These are phyloP conservation scores for Anneissia japonica DNA, from an alignment of 35 echinoderm and acorn worm species.

Conservation along the genomic window DNA sequence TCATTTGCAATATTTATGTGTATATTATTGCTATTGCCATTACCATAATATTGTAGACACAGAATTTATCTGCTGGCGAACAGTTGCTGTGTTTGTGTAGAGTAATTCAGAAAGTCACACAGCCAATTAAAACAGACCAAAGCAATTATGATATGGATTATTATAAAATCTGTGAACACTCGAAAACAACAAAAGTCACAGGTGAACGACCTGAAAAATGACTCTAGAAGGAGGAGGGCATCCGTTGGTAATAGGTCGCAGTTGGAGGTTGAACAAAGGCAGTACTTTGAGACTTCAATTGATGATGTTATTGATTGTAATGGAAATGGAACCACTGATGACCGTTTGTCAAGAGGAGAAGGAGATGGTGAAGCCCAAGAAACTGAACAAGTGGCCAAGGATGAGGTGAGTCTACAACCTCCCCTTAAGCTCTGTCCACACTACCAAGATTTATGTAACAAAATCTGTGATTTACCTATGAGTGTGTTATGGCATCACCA, in stretches of 20 bases:
- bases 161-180: not conserved
- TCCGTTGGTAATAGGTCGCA: not conserved
- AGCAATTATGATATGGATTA: too few species aligned
- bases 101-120: too few species aligned
- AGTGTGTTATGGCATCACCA: too few species aligned
- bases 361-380: not conserved
- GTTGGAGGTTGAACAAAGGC: not conserved
- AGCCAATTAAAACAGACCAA: too few species aligned
- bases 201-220: not conserved
- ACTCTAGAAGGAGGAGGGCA: not conserved
- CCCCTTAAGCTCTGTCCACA: too few species aligned
- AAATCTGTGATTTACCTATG: too few species aligned
- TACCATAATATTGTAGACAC: too few species aligned
- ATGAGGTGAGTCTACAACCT: not conserved
- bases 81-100: too few species aligned
- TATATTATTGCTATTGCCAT: too few species aligned
- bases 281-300: not conserved
- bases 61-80: too few species aligned
- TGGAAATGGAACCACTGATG: not conserved
- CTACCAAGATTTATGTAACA: too few species aligned
- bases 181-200: not conserved
- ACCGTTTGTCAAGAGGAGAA: not conserved
- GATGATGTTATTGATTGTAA: not conserved
- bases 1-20: too few species aligned
- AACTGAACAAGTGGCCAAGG: not conserved